Conservation (phyloP, 2,888 invertebrate genomes). For the Craniophora ligustri region DNA sequence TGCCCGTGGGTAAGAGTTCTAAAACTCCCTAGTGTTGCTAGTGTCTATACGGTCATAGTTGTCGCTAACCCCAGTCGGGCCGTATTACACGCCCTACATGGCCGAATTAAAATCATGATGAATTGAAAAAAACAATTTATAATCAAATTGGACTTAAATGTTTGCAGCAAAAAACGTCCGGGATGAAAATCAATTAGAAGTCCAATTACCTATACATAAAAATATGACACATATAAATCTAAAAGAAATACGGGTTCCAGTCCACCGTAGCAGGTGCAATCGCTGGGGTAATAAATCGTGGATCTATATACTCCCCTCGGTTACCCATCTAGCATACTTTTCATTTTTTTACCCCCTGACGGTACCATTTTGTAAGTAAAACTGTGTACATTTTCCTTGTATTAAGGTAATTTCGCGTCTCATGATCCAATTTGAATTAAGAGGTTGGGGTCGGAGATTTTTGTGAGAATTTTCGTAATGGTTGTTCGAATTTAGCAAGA, state of each 20-base stretch:
- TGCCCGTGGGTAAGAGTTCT: no score
- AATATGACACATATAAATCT: conserved; percentile 48
- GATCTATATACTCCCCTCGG: conserved; percentile 53
- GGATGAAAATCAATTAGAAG: conserved; percentile 18
- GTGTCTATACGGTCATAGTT: no score
- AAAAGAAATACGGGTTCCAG: conserved; percentile 24
- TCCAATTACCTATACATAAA: conserved; percentile 44
- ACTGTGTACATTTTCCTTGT: conserved; percentile 57
- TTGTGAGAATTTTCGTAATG: conserved; percentile 46
- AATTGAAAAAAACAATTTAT: no score
- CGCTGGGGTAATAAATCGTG: conserved; percentile 51
- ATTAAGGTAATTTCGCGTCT: conserved; percentile 61
- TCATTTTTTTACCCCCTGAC: conserved; percentile 27
- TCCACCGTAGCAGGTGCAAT: conserved; percentile 54
- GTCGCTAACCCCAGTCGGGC: no score
- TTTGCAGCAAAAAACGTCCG: background rate
- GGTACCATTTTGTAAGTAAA: conserved; percentile 47
- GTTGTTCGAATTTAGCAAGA: conserved; percentile 37
- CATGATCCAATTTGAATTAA: conserved; percentile 62
- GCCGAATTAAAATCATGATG: no score
- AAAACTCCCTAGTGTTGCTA: no score
- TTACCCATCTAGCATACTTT: conserved; percentile 55
- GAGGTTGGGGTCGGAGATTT: conserved; percentile 43
- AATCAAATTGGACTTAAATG: no score
- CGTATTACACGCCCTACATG: no score